Percentiles rank a stretch among this genome's conserved stretches.
Conservation (phyloP, 2,797 vertebrate genomes). For the Eutrigla gurnardus region DNA sequence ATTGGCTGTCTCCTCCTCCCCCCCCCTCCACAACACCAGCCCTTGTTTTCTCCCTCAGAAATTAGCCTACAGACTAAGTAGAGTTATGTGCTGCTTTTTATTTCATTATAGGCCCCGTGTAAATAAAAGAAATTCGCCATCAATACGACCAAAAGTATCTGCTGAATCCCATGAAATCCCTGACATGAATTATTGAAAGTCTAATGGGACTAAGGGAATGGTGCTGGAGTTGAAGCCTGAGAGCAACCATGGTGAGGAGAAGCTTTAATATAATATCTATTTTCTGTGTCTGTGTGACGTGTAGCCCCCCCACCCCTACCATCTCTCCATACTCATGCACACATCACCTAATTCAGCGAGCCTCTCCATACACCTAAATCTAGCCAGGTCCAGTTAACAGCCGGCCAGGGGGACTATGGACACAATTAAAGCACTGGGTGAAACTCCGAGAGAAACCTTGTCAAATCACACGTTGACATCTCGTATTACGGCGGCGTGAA, state of each 20-base stretch:
- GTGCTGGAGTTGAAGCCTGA: constrained; percentile 87
- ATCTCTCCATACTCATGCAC: constrained; percentile 17
- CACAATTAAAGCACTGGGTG: constrained; percentile 46
- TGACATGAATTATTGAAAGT: constrained; percentile 93
- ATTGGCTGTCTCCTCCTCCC: constrained; percentile 32
- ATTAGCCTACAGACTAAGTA: constrained; percentile 85
- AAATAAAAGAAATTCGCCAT: constrained; percentile 92
- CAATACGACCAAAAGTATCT: constrained; percentile 89
- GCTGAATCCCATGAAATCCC: constrained; percentile 89
- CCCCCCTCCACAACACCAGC: constrained; percentile 27
- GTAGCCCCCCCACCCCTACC: constrained; percentile 26
- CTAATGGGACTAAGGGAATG: constrained; percentile 87
- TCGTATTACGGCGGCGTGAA: constrained; percentile 58
- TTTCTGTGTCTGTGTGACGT: constrained; percentile 69
- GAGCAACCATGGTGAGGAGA: constrained; percentile 86
- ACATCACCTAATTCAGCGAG: neutral
- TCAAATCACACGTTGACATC: constrained; percentile 77
- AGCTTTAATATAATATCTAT: constrained; percentile 86
- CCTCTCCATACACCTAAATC: constrained; percentile 19
- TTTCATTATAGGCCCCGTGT: constrained; percentile 86
- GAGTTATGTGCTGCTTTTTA: constrained; percentile 84
- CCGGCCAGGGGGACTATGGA: constrained; percentile 29
- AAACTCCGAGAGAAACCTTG: constrained; percentile 59
- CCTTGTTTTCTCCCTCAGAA: constrained; percentile 77
- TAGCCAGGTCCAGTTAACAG: constrained; percentile 44